phyloP scores from a whole-genome alignment of 1,140 invertebrate genomes.

The Andrena cerasifolii region DNA sequence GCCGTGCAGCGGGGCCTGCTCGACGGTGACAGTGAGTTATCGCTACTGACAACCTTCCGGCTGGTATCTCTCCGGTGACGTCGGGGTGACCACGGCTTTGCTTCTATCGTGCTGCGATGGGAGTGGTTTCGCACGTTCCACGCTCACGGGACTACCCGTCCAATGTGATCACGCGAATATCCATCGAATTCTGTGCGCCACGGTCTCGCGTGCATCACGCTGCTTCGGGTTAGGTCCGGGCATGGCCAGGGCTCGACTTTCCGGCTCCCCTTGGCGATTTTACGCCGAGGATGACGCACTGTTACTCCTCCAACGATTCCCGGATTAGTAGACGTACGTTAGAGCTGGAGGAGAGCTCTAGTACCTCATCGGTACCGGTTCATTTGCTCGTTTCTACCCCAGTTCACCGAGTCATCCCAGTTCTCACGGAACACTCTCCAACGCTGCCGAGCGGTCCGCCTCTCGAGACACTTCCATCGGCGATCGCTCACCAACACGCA shows the following conservation, averaged over 20 bases:
- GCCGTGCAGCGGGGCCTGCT: not conserved
- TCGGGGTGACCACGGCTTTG: not conserved
- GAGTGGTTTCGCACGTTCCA: constrained; percentile 18
- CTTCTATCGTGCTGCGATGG: not conserved
- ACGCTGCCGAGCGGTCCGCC: no score
- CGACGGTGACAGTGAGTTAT: not conserved
- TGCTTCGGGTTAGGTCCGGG: not conserved
- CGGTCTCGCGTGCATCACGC: not conserved
- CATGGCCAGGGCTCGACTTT: no score
- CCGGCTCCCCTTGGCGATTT: no score
- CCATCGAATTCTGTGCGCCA: not conserved
- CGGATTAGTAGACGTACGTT: no score
- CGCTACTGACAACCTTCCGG: not conserved
- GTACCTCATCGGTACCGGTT: no score
- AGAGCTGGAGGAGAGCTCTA: no score
- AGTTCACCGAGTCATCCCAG: no score
- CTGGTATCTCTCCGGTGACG: no score
- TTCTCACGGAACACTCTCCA: no score
- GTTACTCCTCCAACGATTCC: no score
- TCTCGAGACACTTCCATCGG: not conserved
- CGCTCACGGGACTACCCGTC: not conserved
- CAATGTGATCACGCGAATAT: not conserved
- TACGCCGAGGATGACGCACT: no score
- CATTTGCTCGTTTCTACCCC: no score
- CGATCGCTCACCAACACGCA: not conserved